Percentiles rank a stretch among this genome's conserved stretches.
Evolutionary conservation across 2,113 vertebrate genomes (phyloP).

Genomic region (Tympanuchus pallidicinctus): DNA sequence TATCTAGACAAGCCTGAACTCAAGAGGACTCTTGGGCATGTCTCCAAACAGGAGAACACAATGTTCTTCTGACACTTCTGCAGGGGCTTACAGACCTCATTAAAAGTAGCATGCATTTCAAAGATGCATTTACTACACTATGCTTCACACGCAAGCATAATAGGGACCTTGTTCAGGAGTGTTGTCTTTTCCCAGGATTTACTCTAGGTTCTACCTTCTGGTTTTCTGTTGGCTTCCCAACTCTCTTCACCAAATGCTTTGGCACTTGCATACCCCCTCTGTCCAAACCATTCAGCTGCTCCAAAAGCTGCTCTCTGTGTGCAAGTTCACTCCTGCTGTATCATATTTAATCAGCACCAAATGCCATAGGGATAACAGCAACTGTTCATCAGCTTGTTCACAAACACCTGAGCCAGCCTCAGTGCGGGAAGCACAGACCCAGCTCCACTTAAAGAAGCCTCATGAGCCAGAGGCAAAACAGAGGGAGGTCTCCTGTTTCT

Average conservation of each 20-base stretch:
- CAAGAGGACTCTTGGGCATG: background rate
- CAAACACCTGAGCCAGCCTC: background rate
- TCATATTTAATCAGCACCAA: background rate
- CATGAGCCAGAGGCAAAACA: background rate
- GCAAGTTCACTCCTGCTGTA: background rate
- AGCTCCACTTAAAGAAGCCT: background rate
- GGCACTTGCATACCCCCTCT: background rate
- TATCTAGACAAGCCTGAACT: slow-evolving; percentile 4
- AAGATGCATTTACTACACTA: background rate
- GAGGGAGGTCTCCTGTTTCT: background rate
- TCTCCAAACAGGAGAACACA: slow-evolving; percentile 51
- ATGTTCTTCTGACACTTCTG: background rate
- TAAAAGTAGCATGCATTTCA: background rate
- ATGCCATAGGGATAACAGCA: background rate
- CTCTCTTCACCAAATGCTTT: background rate
- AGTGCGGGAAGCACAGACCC: accelerated
- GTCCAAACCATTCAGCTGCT: background rate
- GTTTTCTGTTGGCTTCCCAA: background rate
- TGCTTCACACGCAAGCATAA: background rate
- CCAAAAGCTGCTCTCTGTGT: background rate
- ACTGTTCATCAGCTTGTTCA: background rate
- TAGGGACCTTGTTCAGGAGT: background rate
- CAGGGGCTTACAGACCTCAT: background rate
- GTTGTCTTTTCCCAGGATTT: background rate
- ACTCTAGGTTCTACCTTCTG: background rate